Base-by-base conservation (phyloP, 2,113 vertebrate species). In the Miniopterus natalensis region DNA sequence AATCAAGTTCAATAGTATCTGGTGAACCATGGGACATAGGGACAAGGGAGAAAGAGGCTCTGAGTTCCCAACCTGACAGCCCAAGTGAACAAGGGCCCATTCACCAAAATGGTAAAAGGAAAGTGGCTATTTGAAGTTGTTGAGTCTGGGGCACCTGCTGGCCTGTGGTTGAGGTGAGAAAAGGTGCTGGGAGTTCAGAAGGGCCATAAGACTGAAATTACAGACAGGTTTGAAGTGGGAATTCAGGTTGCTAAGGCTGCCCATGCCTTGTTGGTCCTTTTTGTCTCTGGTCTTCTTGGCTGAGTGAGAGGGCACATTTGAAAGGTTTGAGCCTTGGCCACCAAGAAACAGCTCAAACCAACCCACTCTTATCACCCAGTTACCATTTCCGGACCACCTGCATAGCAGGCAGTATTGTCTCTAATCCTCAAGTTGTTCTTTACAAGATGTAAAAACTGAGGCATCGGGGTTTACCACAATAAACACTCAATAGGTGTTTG, bases 361-460 rank as follows among this genome's bases (percentile, higher is more conserved):
- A 61, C 29, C 49, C n/a, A 29, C 25, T 61, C 75, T 73, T 21
- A 61, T 27, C 47, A 51, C 47, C 23, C 36, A 31, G 45, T 45
- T 55, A 73, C 65, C 31, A 51, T 21, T 23, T 21, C 63, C 42
- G 51, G 27, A 89, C 31, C 75, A 45, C 36, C 49, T 45, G 15
- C 57, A n/a, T 0, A 53, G 51, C 31, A 74, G 4, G 2, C 57
- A 53, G 59, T 23, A 17, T 61, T 75, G 66, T 10, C 40, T 40
- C 65, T 84, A 25, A 80, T n/a, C 79, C 25, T 47, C 81, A 61
- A 59, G 17, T 4, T n/a, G 29, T 70, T 59, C 61, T 86, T 79
- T 53, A 77, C 73, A 55, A 36, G 63, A 84, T 47, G 51, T 53
- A 71, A 96, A 87, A 86, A 77, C 27, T 9, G n/a, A 87, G 49